Conservation (phyloP, 2,888 invertebrate species). For the Allophyes oxyacanthae region DNA sequence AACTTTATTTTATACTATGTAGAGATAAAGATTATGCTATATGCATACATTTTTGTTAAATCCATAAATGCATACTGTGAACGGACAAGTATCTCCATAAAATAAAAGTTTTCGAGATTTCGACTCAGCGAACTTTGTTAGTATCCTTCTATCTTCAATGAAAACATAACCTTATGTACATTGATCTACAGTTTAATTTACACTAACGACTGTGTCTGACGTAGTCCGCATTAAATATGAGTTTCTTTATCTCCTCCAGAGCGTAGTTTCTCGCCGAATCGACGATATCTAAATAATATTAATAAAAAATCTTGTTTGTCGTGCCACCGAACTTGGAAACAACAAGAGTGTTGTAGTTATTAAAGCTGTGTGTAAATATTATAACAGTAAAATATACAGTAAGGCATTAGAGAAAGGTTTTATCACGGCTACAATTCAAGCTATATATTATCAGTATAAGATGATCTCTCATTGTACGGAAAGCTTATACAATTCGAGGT, state of each 20-base stretch:
- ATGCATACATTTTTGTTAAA: no score
- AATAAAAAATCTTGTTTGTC: conserved; percentile 51
- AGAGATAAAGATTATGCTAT: no score
- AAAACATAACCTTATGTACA: conserved; percentile 14
- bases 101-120: conserved; percentile 38
- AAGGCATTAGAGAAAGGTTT: not conserved
- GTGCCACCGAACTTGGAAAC: conserved; percentile 23
- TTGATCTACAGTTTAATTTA: conserved; percentile 20
- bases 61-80: conserved; percentile 33
- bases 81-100: conserved; percentile 47
- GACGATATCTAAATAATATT: conserved; percentile 47
- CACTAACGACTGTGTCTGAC: conserved; percentile 7
- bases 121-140: conserved; percentile 15
- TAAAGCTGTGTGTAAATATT: conserved; percentile 13
- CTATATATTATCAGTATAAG: no score
- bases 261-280: conserved; percentile 39
- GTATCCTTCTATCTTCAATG: not conserved
- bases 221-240: conserved; percentile 43
- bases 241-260: conserved; percentile 40
- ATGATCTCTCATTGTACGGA: no score
- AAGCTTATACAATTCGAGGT: no score
- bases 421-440: not conserved
- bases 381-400: conserved; percentile 14
- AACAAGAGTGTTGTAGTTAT: conserved; percentile 19
- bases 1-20: no score